These are phyloP conservation scores for Prietella phreatophila DNA, from an alignment of 2,113 vertebrate genomes.

Conservation along the genomic window DNA sequence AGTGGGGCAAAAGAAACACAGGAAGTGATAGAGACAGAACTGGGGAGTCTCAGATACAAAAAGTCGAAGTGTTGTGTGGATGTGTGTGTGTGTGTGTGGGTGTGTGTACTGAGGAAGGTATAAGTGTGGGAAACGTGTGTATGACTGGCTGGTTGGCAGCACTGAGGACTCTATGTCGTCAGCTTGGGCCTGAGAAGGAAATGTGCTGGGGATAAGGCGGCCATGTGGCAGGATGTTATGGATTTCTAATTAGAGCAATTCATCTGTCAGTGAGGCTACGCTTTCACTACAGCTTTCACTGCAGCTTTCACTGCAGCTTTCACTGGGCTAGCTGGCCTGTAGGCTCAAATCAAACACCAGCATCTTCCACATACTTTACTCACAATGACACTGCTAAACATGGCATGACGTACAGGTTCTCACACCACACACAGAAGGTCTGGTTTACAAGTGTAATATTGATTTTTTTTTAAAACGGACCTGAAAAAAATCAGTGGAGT, in stretches of 20 bases:
- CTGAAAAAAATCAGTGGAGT: neutral
- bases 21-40: constrained; percentile 75
- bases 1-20: constrained; percentile 68
- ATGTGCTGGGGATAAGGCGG: constrained; percentile 95
- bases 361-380: constrained; percentile 50
- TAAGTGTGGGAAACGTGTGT: constrained; percentile 39
- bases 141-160: constrained; percentile 47
- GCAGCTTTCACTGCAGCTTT: constrained; percentile 55
- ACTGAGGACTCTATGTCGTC: constrained; percentile 73
- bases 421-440: constrained; percentile 21
- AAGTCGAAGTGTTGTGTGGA: constrained; percentile 50
- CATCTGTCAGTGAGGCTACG: constrained; percentile 98
- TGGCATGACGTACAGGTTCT: constrained; percentile 19
- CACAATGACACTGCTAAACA: constrained; percentile 11
- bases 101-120: constrained; percentile 11
- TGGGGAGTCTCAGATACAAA: constrained; percentile 69
- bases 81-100: constrained; percentile 44
- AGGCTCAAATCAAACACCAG: constrained; percentile 55
- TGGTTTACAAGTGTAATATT: neutral
- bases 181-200: constrained; percentile 98
- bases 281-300: constrained; percentile 86
- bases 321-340: constrained; percentile 53
- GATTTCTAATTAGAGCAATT: constrained; percentile 99
- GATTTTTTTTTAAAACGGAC: neutral
- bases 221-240: constrained; percentile 99